Evolutionary conservation across 2,797 vertebrate species (phyloP).

Genomic region (Oreochromis mossambicus): DNA sequence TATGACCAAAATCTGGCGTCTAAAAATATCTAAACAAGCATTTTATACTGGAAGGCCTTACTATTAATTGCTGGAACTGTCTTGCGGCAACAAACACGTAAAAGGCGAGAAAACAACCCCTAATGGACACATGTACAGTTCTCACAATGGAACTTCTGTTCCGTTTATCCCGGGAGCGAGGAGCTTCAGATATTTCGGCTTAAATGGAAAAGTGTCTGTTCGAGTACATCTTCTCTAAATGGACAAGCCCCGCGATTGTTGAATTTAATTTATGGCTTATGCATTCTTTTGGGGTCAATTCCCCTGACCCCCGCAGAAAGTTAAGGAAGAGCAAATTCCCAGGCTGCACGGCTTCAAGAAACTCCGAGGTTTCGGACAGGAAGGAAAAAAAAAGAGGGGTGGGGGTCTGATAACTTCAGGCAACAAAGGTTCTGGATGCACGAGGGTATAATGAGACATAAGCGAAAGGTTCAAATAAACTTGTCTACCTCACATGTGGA

Average conservation of each 20-base stretch:
- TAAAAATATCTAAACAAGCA: background rate
- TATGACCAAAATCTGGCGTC: background rate
- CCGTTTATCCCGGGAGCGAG: background rate
- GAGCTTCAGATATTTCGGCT: constrained; percentile 46
- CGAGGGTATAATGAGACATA: background rate
- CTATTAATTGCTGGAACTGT: background rate
- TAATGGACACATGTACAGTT: constrained; percentile 20
- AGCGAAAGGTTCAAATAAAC: constrained; percentile 35
- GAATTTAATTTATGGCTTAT: constrained; percentile 93
- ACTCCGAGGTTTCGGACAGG: background rate
- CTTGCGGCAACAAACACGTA: background rate
- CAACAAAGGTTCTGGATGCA: background rate
- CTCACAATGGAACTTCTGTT: constrained; percentile 3
- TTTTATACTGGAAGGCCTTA: background rate
- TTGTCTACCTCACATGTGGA: constrained; percentile 19
- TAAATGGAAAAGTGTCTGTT: constrained; percentile 82
- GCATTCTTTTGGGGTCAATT: constrained; percentile 96
- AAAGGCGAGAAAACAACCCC: background rate
- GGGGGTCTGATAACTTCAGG: background rate
- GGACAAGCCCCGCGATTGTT: constrained; percentile 85
- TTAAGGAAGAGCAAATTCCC: constrained; percentile 83
- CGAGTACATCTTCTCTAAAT: constrained; percentile 88
- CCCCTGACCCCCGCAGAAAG: constrained; percentile 89
- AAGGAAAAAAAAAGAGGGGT: background rate
- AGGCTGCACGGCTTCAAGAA: constrained; percentile 53